These are phyloP conservation scores for Tinea semifulvella DNA, from an alignment of 2,888 invertebrate genomes.

Conservation along the genomic window DNA sequence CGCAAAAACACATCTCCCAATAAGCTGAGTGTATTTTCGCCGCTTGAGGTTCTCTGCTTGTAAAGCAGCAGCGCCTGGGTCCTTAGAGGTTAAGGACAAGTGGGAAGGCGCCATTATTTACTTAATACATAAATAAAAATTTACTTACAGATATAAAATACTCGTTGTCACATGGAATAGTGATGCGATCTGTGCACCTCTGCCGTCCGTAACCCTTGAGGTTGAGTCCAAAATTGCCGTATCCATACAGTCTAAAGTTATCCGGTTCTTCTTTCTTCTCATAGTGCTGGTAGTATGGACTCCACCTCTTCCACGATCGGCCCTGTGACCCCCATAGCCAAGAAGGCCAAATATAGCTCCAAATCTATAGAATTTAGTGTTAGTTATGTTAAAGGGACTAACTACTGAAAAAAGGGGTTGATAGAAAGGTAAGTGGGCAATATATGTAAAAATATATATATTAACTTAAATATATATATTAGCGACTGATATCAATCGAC, in stretches of 20 bases:
- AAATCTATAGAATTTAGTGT: constrained; percentile 37
- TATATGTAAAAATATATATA: no score
- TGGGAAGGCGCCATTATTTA: no score
- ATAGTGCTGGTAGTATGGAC: constrained; percentile 54
- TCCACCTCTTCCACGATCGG: constrained; percentile 37
- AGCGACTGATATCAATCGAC: no score
- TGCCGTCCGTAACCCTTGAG: constrained; percentile 40
- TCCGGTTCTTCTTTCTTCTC: constrained; percentile 26
- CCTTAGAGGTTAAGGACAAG: no score
- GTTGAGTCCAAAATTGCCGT: constrained; percentile 44
- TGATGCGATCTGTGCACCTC: constrained; percentile 75
- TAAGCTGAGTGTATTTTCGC: no score
- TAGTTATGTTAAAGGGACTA: constrained; percentile 36
- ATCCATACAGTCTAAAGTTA: constrained; percentile 41
- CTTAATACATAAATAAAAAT: no score
- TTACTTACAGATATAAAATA: constrained; percentile 77
- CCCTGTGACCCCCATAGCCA: constrained; percentile 46
- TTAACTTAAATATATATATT: no score
- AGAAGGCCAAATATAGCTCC: constrained; percentile 52
- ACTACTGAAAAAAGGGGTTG: no score
- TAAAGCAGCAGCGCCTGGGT: no score
- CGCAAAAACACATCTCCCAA: no score
- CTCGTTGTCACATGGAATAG: constrained; percentile 85
- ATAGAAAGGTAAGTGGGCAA: no score
- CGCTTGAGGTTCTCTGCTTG: no score